A percentile compares a stretch with the other conserved stretches of the same genome.
phyloP scores from a whole-genome alignment of 1,140 invertebrate species.

The Helicorthomorpha holstii region DNA sequence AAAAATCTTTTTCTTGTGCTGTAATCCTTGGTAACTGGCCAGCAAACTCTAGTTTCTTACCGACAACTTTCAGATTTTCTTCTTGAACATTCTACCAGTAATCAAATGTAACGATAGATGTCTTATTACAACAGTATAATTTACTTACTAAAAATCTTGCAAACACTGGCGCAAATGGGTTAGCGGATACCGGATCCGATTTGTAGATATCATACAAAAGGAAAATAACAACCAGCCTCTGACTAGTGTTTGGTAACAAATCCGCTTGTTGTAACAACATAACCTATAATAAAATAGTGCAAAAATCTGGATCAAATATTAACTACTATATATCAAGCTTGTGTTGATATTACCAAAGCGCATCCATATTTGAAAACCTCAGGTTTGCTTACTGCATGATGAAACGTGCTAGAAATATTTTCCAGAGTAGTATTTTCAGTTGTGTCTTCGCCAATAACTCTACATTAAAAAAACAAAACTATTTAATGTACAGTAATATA shows the following conservation, averaged over 20 bases:
- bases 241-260: conserved; percentile 42
- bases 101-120: neutral
- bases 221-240: conserved; percentile 45
- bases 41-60: conserved; percentile 34
- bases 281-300: conserved; percentile 34
- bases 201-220: conserved; percentile 58
- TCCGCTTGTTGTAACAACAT: conserved; percentile 51
- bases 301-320: neutral
- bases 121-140: neutral
- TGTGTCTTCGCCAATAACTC: conserved; percentile 46
- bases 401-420: conserved; percentile 41
- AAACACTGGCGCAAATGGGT: conserved; percentile 53
- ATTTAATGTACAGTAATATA: too few species aligned
- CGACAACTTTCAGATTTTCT: conserved; percentile 31
- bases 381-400: conserved; percentile 52
- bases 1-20: conserved; percentile 36
- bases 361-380: conserved; percentile 51
- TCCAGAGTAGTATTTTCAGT: conserved; percentile 44
- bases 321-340: neutral
- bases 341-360: conserved; percentile 21
- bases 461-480: conserved; percentile 20
- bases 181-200: conserved; percentile 42
- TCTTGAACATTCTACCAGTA: conserved; percentile 33
- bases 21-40: conserved; percentile 38
- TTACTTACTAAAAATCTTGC: conserved; percentile 39